Evolutionary conservation across 2,113 vertebrate genomes (phyloP).

Genomic region (Trogon surrucura): DNA sequence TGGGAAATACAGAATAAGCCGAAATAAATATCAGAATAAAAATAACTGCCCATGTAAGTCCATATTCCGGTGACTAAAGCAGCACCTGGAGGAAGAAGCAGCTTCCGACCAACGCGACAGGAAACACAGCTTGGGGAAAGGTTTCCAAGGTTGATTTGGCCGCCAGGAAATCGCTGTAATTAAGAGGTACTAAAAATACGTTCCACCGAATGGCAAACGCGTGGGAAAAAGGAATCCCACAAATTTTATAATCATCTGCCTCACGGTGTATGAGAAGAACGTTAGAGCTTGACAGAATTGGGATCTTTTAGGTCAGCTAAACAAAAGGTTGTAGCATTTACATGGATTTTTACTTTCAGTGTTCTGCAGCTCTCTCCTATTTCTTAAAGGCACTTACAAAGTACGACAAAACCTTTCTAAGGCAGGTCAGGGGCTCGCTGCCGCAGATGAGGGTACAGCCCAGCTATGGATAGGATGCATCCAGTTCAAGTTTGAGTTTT

Average conservation of each 20-base stretch:
- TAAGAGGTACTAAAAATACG: background rate
- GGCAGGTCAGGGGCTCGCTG: background rate
- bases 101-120: slow-evolving; percentile 12
- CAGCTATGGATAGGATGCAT: background rate
- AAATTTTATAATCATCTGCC: background rate
- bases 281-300: background rate
- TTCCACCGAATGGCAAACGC: background rate
- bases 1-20: background rate
- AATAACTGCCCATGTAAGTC: background rate
- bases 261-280: background rate
- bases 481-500: background rate
- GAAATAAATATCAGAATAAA: background rate
- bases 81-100: slow-evolving; percentile 53
- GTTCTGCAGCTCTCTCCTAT: background rate
- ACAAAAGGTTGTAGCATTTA: background rate
- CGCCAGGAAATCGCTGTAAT: slow-evolving; percentile 34
- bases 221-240: background rate
- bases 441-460: background rate
- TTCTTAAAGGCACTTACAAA: background rate
- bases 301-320: background rate
- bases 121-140: slow-evolving; percentile 52
- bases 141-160: too few relatives aligned
- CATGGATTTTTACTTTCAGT: background rate
- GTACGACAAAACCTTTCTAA: background rate
- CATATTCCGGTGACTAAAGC: background rate